Percentiles rank a stretch among this genome's conserved stretches.
phyloP scores from a whole-genome alignment of 2,113 vertebrate species.

The Hemiscyllium ocellatum region DNA sequence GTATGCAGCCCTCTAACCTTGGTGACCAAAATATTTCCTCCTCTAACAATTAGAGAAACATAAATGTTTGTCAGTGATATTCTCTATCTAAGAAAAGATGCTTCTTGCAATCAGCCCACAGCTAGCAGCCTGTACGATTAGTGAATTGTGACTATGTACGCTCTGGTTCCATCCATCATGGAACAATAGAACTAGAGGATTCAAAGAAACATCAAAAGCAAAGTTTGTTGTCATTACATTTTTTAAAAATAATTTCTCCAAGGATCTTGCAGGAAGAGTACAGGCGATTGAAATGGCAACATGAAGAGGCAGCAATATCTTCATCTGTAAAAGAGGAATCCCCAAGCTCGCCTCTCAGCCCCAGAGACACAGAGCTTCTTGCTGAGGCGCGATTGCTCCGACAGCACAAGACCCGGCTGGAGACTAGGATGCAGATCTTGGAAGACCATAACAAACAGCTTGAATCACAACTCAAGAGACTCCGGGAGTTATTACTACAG shows the following conservation, averaged over 20 bases:
- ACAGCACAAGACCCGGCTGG: conserved; percentile 93
- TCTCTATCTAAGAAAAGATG: not conserved
- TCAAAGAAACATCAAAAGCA: not conserved
- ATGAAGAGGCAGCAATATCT: conserved; percentile 77
- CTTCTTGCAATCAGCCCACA: not conserved
- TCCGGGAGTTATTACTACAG: conserved; percentile 89
- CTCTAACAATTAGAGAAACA: not conserved
- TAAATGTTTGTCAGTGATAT: not conserved
- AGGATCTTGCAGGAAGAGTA: conserved; percentile 94
- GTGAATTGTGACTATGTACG: not conserved
- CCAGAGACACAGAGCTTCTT: conserved; percentile 78
- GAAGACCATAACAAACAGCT: conserved; percentile 98
- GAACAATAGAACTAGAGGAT: not conserved
- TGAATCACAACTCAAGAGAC: conserved; percentile 83
- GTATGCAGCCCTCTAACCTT: not conserved
- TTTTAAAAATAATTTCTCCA: conserved; percentile 33
- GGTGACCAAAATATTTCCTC: not conserved
- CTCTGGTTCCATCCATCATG: not conserved
- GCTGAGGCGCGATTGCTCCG: conserved; percentile 87
- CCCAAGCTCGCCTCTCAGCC: conserved; percentile 54
- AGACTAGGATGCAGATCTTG: conserved; percentile 96
- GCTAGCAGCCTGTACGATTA: not conserved
- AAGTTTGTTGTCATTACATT: not conserved
- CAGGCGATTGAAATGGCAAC: conserved; percentile 88
- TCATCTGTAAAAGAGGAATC: conserved; percentile 69